Conservation (phyloP, 2,888 invertebrate species). For the Cerastoderma edule region DNA sequence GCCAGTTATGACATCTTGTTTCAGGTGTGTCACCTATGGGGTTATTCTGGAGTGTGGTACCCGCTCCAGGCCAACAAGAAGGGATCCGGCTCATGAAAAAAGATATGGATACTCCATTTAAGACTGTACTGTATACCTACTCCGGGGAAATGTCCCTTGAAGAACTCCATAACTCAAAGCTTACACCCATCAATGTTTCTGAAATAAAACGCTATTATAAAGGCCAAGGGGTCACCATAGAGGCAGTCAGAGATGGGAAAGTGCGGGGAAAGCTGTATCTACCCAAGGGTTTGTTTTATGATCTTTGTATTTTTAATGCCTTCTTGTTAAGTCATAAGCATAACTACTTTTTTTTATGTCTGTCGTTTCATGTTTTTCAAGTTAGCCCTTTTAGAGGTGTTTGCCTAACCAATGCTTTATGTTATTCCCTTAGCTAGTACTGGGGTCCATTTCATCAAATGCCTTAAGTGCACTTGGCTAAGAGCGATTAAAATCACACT, state of each 20-base stretch:
- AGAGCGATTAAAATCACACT: no score
- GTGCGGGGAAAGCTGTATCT: conserved; percentile 72
- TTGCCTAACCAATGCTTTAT: no score
- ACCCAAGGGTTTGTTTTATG: conserved; percentile 64
- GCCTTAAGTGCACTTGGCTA: no score
- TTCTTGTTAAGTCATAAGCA: no score
- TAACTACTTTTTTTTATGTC: no score
- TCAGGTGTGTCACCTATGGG: conserved; percentile 77
- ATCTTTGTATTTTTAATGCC: no score
- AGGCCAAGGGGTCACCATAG: conserved; percentile 56
- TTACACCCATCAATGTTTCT: conserved; percentile 28
- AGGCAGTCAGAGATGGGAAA: conserved; percentile 63
- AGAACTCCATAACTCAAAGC: conserved; percentile 26
- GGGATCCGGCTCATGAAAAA: conserved; percentile 67
- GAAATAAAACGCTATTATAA: conserved; percentile 64
- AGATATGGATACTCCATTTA: conserved; percentile 64
- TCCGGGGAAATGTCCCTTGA: conserved; percentile 53
- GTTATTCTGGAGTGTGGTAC: conserved; percentile 73
- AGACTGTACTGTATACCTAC: conserved; percentile 53
- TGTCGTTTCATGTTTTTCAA: no score
- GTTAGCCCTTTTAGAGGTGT: no score
- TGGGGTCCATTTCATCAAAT: no score
- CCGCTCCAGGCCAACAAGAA: conserved; percentile 56
- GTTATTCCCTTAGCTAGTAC: no score
- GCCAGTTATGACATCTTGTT: no score